phyloP scores from a whole-genome alignment of 2,888 invertebrate genomes.

The Ophion costatus region DNA sequence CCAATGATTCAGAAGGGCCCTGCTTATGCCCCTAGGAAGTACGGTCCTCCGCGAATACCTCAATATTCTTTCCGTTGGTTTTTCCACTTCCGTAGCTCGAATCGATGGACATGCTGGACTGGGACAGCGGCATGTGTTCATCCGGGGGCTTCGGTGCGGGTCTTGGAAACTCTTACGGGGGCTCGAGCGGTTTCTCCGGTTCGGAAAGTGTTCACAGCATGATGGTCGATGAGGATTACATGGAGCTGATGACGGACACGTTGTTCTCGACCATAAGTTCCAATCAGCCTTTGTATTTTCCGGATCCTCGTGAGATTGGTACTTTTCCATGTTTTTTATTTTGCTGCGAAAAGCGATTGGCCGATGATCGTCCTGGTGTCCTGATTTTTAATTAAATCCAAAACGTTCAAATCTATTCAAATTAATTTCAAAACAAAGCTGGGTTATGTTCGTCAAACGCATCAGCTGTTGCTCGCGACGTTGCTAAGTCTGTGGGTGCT shows the following conservation, averaged over 20 bases:
- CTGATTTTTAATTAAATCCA: neutral
- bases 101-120: constrained; percentile 90
- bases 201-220: constrained; percentile 87
- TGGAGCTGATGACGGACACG: constrained; percentile 95
- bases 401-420: too few relatives aligned
- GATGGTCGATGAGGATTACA: constrained; percentile 94
- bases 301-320: constrained; percentile 98
- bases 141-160: constrained; percentile 75
- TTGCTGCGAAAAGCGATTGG: too few relatives aligned
- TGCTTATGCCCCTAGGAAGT: too few relatives aligned
- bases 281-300: constrained; percentile 97
- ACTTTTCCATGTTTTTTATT: constrained; percentile 75
- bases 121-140: constrained; percentile 83
- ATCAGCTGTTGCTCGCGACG: too few relatives aligned
- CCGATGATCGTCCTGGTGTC: too few relatives aligned
- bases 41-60: too few relatives aligned
- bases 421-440: too few relatives aligned
- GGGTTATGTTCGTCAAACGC: too few relatives aligned
- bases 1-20: too few relatives aligned
- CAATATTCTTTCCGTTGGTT: neutral
- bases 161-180: constrained; percentile 75
- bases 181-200: constrained; percentile 74
- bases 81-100: constrained; percentile 84
- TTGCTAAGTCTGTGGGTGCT: too few relatives aligned
- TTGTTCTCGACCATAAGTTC: constrained; percentile 93